Base-by-base conservation (phyloP, 2,888 invertebrate genomes). In the Xanthorhoe designata region DNA sequence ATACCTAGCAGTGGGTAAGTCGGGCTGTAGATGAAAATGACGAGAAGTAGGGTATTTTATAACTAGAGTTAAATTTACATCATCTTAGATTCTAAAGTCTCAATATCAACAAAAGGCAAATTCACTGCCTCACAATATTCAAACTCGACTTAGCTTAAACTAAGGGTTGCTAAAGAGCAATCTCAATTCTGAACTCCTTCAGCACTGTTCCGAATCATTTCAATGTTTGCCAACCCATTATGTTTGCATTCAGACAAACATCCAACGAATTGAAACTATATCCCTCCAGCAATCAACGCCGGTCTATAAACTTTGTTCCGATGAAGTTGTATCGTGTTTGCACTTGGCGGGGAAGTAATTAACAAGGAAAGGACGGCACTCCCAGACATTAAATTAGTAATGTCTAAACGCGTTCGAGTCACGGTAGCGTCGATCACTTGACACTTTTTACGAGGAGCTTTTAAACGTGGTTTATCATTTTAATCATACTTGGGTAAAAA, bases 321-420 rank as follows among this genome's bases (percentile, higher is more conserved):
- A 83, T 83, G 75, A 79, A 84, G 75, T 81, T 80, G 78, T 84
- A 79, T 80, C 82, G 82, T 86, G 85, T 85, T 84, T 81, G 80
- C 76, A 76, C 42, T 78, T 81, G 73, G 73, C 69, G 72, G 82
- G 80, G 78, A 84, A 86, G 85, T 90, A 90, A 89, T 90, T 88
- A 90, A 64, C 55, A 63, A 56, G 56, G 67, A 60, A 64, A 54
- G 57, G 86, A 81, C 77, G 79, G 84, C 87, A 85, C 90, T 85
- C 86, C 89, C 83, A 80, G 77, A 79, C 77, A 77, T 78, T 79
- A 79, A 81, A 83, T 84, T 79, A 85, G 81, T 75, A 59, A 32
- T 75, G 71, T 8, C 72, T 63, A 68, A 86, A 90, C 84, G 82
- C 72, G 70, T 70, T 76, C 72, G 69, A 75, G 88, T 85, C 91